These are phyloP conservation scores for Thymelicus lineola DNA, from an alignment of 2,888 invertebrate species.

Conservation along the genomic window DNA sequence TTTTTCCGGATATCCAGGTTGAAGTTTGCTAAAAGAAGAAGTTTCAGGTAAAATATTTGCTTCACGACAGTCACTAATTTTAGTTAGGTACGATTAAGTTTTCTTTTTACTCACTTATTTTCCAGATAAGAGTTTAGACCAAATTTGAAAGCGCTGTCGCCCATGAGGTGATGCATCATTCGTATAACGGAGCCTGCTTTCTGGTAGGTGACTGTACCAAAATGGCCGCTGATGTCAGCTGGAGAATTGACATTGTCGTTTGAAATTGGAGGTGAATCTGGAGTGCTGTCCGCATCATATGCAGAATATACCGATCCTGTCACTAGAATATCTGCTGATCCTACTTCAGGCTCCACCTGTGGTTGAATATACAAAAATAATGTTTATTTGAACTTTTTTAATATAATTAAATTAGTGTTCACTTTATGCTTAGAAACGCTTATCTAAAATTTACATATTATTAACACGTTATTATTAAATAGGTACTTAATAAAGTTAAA, in stretches of 20 bases:
- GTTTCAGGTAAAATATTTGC: background rate
- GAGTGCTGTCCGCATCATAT: conserved; percentile 84
- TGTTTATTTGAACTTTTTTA: background rate
- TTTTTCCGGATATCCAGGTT: conserved; percentile 75
- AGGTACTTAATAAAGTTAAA: no score
- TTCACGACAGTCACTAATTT: background rate
- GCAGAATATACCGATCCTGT: conserved; percentile 87
- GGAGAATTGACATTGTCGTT: conserved; percentile 85
- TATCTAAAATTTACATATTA: no score
- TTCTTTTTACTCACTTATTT: conserved; percentile 70
- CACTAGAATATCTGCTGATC: conserved; percentile 86
- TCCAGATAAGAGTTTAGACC: conserved; percentile 68
- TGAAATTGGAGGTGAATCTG: conserved; percentile 82
- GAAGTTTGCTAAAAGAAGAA: conserved; percentile 59
- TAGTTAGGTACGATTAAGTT: no score
- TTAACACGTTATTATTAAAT: no score
- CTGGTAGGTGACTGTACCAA: conserved; percentile 88
- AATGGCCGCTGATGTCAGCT: conserved; percentile 86
- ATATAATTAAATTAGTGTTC: no score
- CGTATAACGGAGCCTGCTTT: conserved; percentile 86
- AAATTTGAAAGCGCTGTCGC: conserved; percentile 61
- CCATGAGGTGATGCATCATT: conserved; percentile 78
- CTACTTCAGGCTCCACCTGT: conserved; percentile 86
- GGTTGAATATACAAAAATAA: background rate
- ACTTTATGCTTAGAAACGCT: no score